These are phyloP conservation scores for Moxostoma hubbsi DNA, from an alignment of 2,797 vertebrate genomes.

Conservation along the genomic window DNA sequence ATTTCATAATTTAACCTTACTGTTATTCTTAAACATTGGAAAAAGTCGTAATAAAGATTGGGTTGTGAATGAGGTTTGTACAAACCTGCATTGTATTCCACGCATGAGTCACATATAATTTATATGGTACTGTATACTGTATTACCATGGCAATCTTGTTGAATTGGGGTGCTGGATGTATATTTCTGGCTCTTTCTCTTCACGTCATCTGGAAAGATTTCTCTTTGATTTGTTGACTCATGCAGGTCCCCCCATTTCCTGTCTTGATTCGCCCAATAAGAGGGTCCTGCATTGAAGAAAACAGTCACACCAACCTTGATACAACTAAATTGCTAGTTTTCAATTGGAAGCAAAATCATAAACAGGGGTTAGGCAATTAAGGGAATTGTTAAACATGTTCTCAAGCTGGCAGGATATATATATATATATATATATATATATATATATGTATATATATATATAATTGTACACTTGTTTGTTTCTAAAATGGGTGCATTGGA, in stretches of 20 bases:
- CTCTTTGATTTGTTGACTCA: conserved; percentile 73
- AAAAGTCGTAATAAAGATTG: neutral
- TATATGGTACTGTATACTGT: neutral
- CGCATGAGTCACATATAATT: conserved; percentile 36
- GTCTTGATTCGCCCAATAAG: conserved; percentile 73
- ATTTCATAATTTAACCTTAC: too few species aligned
- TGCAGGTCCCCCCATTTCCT: conserved; percentile 76
- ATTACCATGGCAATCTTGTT: conserved; percentile 35
- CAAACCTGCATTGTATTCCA: conserved; percentile 1
- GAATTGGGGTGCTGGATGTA: conserved; percentile 38
- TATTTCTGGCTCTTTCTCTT: conserved; percentile 56
- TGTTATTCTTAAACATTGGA: neutral
- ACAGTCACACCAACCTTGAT: conserved; percentile 66
- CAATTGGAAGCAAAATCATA: conserved; percentile 49
- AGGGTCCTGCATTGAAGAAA: conserved; percentile 70
- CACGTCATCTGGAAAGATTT: conserved; percentile 64
- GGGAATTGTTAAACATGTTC: conserved; percentile 29
- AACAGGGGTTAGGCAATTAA: conserved; percentile 28
- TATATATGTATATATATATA: too few species aligned
- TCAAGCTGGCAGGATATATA: conserved; percentile 19
- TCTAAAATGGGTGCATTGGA: conserved; percentile 9
- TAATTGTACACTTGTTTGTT: conserved; percentile 48
- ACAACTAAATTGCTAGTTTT: conserved; percentile 71
- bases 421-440: too few species aligned
- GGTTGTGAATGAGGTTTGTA: too few species aligned